Evolutionary conservation across 2,113 vertebrate genomes (phyloP).

Genomic region (Cyanistes caeruleus): DNA sequence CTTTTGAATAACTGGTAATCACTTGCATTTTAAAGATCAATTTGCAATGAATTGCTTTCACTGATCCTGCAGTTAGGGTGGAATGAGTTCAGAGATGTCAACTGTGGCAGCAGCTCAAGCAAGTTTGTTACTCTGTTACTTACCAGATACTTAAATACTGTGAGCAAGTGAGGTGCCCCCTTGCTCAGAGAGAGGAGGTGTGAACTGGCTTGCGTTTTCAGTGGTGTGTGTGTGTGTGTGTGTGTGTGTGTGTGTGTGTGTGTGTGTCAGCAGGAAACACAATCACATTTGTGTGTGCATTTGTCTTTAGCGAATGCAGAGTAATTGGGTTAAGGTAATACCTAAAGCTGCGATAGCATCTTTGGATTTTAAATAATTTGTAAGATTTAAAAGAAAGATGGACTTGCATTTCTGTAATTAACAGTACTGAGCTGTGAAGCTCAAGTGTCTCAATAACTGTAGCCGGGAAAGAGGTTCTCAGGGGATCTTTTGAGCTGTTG

Average conservation of each 20-base stretch:
- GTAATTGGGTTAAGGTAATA: neutral
- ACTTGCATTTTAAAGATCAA: neutral
- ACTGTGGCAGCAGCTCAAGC: neutral
- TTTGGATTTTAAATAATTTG: neutral
- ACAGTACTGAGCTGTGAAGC: neutral
- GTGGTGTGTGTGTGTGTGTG: no score
- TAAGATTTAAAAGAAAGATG: neutral
- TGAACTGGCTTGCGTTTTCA: neutral
- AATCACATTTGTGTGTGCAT: neutral
- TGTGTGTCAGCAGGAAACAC: neutral
- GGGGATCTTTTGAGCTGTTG: neutral
- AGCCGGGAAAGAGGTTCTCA: neutral
- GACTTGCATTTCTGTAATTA: neutral
- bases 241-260: no score
- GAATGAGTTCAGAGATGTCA: neutral
- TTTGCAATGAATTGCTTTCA: neutral
- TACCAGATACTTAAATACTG: neutral
- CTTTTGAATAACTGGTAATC: neutral
- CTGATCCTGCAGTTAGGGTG: rapidly evolving
- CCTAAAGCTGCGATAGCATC: neutral
- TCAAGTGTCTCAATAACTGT: neutral
- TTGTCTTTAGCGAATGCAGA: neutral
- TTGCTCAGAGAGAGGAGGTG: neutral
- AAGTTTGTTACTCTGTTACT: neutral
- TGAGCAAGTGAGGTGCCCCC: neutral